A percentile compares a stretch with the other conserved stretches of the same genome.
These are phyloP conservation scores for Halictus quadricinctus DNA, from an alignment of 2,888 invertebrate species.

Conservation along the genomic window DNA sequence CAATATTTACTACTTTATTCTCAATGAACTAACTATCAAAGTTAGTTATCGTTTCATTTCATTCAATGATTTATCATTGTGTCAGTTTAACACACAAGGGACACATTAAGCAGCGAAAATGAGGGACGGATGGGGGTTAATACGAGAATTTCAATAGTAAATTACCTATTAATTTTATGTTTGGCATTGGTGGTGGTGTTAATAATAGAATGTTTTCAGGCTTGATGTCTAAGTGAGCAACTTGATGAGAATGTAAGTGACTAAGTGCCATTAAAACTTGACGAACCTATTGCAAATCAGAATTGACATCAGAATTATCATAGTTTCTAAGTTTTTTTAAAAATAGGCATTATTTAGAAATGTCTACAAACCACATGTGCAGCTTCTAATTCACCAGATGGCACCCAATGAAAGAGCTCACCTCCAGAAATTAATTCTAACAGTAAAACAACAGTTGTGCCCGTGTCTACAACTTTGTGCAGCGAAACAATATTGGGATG, in stretches of 20 bases:
- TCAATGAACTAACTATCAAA: no score
- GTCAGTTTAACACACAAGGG: no score
- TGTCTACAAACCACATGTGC: conserved; percentile 83
- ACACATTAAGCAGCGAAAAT: not conserved
- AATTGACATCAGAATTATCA: conserved; percentile 1
- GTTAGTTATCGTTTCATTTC: no score
- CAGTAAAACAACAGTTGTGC: conserved; percentile 85
- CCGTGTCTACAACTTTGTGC: conserved; percentile 86
- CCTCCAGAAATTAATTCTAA: conserved; percentile 87
- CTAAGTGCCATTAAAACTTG: conserved; percentile 86
- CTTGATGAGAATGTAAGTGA: conserved; percentile 86
- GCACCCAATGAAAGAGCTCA: conserved; percentile 86
- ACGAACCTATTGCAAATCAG: conserved; percentile 74
- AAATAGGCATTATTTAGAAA: not conserved
- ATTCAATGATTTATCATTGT: no score
- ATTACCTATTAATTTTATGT: conserved; percentile 85
- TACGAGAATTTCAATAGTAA: not conserved
- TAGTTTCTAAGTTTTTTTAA: not conserved
- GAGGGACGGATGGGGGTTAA: not conserved
- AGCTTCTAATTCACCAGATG: conserved; percentile 85
- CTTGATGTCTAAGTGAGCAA: conserved; percentile 88
- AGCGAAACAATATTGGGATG: conserved; percentile 87
- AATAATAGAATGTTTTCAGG: conserved; percentile 87
- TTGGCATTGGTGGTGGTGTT: conserved; percentile 82
- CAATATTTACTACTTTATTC: no score